Evolutionary conservation across 2,797 vertebrate species (phyloP).

Genomic region (Macroramphosus scolopax): DNA sequence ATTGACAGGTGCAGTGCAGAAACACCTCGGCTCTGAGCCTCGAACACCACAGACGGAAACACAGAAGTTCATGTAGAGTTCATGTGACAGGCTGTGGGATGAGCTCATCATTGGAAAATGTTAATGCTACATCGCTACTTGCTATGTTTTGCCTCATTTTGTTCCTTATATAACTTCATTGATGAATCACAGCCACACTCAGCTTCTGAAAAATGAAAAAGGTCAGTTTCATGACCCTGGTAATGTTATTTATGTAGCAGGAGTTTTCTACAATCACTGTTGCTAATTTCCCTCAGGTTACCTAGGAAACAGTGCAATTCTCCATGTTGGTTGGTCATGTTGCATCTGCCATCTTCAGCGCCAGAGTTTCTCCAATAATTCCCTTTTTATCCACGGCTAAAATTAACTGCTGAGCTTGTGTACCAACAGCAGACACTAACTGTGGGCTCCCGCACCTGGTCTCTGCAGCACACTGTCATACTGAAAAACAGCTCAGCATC

Average conservation of each 20-base stretch:
- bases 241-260: conserved; percentile 34
- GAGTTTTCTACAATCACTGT: conserved; percentile 47
- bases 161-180: conserved; percentile 18
- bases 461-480: not conserved
- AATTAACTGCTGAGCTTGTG: conserved; percentile 38
- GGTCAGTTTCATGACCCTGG: conserved; percentile 39
- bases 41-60: conserved; percentile 18
- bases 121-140: not conserved
- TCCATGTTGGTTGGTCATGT: conserved; percentile 38
- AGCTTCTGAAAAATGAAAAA: conserved; percentile 35
- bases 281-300: conserved; percentile 68
- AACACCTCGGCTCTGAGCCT: conserved; percentile 9
- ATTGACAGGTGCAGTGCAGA: conserved; percentile 23
- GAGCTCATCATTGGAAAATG: conserved; percentile 13
- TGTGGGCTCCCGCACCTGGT: conserved; percentile 31
- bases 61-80: conserved; percentile 41
- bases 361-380: conserved; percentile 41
- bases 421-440: conserved; percentile 27
- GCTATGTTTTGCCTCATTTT: conserved; percentile 6
- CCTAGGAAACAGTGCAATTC: conserved; percentile 65
- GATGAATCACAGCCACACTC: conserved; percentile 33
- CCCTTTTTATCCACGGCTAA: conserved; percentile 46
- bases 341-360: conserved; percentile 48
- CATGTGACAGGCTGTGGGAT: conserved; percentile 22
- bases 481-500: too few relatives aligned